Conservation (phyloP, 2,797 vertebrate genomes). For the Mus caroli region DNA sequence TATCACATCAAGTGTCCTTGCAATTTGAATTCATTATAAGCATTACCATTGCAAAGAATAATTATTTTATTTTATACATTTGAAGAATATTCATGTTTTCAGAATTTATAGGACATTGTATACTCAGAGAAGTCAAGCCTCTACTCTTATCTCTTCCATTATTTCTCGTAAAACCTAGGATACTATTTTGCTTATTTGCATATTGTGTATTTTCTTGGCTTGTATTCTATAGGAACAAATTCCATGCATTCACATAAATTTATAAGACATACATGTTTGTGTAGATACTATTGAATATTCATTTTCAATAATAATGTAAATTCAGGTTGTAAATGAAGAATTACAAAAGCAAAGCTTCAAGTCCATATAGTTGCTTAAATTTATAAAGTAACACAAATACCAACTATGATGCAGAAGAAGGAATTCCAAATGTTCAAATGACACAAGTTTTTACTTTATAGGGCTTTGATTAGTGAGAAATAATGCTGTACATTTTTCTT, state of each 20-base stretch:
- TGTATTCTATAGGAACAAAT: neutral
- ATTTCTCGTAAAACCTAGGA: neutral
- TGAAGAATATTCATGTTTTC: neutral
- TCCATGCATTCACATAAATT: too few species aligned
- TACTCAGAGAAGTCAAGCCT: neutral
- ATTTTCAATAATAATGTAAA: constrained; percentile 36
- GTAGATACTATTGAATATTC: neutral
- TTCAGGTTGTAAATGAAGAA: neutral
- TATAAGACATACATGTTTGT: too few species aligned
- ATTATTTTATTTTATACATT: constrained; percentile 28
- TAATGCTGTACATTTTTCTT: neutral
- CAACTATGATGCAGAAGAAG: neutral
- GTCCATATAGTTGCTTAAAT: neutral
- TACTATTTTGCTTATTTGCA: neutral
- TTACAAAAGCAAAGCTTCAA: neutral
- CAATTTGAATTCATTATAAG: neutral
- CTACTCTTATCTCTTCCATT: neutral
- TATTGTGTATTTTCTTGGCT: neutral
- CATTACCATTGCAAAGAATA: neutral
- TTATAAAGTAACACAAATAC: neutral
- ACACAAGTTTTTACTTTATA: neutral
- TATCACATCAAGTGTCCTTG: neutral
- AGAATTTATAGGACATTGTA: neutral
- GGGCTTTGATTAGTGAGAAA: neutral
- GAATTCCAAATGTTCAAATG: neutral